phyloP scores from a whole-genome alignment of 2,113 vertebrate species.

The Gymnobelideus leadbeateri region DNA sequence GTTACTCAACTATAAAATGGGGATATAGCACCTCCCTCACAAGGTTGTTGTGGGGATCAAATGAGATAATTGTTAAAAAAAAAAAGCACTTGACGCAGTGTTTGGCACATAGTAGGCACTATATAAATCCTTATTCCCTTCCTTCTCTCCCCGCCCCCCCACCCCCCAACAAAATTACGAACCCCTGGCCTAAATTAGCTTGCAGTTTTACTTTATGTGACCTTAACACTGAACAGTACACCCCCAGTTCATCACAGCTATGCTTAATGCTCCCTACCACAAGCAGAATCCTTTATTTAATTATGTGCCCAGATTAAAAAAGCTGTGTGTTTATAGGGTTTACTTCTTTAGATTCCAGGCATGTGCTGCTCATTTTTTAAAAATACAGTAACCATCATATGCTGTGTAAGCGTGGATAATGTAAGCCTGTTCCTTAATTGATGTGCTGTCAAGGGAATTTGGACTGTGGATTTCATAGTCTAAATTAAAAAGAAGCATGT shows the following conservation, averaged over 20 bases:
- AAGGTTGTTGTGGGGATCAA: neutral
- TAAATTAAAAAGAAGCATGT: slow-evolving; percentile 23
- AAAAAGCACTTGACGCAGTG: neutral
- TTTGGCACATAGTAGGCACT: neutral
- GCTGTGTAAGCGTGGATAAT: neutral
- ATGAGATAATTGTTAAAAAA: neutral
- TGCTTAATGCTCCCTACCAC: neutral
- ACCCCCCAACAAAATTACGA: neutral
- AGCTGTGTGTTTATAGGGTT: neutral
- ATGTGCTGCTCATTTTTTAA: slow-evolving; percentile 27
- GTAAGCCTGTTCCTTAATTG: slow-evolving; percentile 21
- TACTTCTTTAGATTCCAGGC: neutral
- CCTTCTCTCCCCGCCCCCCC: too few species aligned
- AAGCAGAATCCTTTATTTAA: neutral
- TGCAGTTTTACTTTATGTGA: neutral
- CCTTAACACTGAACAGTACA: neutral
- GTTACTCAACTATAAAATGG: neutral
- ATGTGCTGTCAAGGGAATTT: slow-evolving; percentile 50
- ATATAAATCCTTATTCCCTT: neutral
- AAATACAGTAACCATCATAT: neutral
- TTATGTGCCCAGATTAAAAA: neutral
- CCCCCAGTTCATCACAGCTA: neutral
- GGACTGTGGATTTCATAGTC: slow-evolving; percentile 41
- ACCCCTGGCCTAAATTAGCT: too few species aligned
- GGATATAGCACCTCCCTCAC: neutral